Conservation (phyloP, 2,113 vertebrate species). For the Clinocottus analis region DNA sequence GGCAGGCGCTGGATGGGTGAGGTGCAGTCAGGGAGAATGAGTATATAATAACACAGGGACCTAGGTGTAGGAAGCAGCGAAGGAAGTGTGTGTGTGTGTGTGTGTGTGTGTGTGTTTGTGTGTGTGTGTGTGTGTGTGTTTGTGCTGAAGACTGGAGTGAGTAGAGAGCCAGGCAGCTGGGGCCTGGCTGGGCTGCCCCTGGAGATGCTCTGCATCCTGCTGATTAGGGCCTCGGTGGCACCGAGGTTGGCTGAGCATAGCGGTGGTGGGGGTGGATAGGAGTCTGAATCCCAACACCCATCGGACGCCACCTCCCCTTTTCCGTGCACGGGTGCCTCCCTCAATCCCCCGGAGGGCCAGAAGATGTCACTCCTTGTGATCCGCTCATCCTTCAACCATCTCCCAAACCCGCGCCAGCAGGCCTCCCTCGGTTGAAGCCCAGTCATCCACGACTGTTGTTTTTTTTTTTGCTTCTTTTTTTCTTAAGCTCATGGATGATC, state of each 20-base stretch:
- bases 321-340: constrained; percentile 61
- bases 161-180: constrained; percentile 78
- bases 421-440: constrained; percentile 44
- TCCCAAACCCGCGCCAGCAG: constrained; percentile 66
- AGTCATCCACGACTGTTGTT: constrained; percentile 58
- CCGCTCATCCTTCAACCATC: constrained; percentile 74
- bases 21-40: constrained; percentile 79
- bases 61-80: constrained; percentile 64
- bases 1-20: constrained; percentile 71
- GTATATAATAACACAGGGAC: constrained; percentile 73
- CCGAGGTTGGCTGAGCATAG: constrained; percentile 65
- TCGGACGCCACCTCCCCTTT: constrained; percentile 55
- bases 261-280: constrained; percentile 24
- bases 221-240: constrained; percentile 80
- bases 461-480: constrained; percentile 47
- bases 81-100: constrained; percentile 51
- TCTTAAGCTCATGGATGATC: constrained; percentile 67
- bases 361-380: constrained; percentile 75
- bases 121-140: constrained; percentile 34
- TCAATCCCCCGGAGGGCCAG: constrained; percentile 39
- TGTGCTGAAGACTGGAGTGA: no score
- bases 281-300: constrained; percentile 64
- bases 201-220: constrained; percentile 81
- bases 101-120: constrained; percentile 43
- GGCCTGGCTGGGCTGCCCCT: constrained; percentile 57